Evolutionary conservation across 2,797 vertebrate species (phyloP).

Genomic region (Borostomias antarcticus): DNA sequence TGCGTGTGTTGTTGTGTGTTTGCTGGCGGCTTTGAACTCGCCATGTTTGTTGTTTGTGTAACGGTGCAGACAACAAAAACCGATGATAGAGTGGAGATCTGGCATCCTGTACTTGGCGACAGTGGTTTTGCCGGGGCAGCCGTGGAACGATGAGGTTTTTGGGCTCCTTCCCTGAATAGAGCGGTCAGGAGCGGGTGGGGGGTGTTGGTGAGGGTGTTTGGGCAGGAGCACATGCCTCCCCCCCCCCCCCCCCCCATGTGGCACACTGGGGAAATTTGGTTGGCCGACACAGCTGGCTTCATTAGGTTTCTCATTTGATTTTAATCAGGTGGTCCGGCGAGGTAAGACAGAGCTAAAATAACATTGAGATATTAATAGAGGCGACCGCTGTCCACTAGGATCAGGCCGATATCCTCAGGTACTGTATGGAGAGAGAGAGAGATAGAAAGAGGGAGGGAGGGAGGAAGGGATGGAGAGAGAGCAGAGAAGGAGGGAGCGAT

Average conservation of each 20-base stretch:
- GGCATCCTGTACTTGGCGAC: constrained; percentile 39
- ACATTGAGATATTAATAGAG: constrained; percentile 61
- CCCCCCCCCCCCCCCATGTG: too few species aligned
- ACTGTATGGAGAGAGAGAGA: not conserved
- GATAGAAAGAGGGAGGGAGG: constrained; percentile 15
- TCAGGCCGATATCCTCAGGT: constrained; percentile 26
- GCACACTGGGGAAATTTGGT: constrained; percentile 49
- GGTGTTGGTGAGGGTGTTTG: not conserved
- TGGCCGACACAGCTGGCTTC: constrained; percentile 50
- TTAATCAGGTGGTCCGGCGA: constrained; percentile 63
- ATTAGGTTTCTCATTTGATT: constrained; percentile 62
- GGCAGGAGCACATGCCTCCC: not conserved
- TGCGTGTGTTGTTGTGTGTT: too few species aligned
- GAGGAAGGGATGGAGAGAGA: not conserved
- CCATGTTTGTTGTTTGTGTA: too few species aligned
- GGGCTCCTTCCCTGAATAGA: not conserved
- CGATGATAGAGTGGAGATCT: too few species aligned
- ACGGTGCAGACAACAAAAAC: too few species aligned
- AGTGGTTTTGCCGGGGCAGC: constrained; percentile 39
- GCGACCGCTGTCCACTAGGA: constrained; percentile 45
- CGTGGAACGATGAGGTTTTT: constrained; percentile 41
- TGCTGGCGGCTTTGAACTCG: too few species aligned
- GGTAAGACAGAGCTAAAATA: constrained; percentile 57
- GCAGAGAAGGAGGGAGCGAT: not conserved
- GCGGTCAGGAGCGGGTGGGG: not conserved